These are phyloP conservation scores for Tillus elongatus DNA, from an alignment of 2,888 invertebrate genomes.

Conservation along the genomic window DNA sequence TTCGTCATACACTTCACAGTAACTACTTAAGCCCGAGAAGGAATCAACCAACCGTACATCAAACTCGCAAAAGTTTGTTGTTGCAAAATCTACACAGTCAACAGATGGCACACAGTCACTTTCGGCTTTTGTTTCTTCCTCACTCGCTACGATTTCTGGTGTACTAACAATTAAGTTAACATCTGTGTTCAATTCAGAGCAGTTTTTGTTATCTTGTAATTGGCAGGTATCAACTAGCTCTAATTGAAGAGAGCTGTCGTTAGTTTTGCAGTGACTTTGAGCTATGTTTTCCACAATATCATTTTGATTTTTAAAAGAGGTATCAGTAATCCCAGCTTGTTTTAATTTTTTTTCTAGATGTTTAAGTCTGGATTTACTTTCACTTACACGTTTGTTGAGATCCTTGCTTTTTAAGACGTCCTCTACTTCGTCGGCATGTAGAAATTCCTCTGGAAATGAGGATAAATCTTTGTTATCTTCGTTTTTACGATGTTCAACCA, in stretches of 20 bases:
- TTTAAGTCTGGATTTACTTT: slow-evolving; percentile 44
- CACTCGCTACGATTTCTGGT: slow-evolving; percentile 15
- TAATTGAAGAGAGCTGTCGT: too few relatives aligned
- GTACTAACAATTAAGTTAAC: slow-evolving; percentile 23
- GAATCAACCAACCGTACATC: slow-evolving; percentile 30
- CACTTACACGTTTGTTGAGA: slow-evolving; percentile 36
- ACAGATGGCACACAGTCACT: slow-evolving; percentile 12
- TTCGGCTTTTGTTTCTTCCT: slow-evolving; percentile 15
- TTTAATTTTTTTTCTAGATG: slow-evolving; percentile 42
- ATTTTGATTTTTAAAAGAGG: too few relatives aligned
- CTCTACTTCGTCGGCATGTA: slow-evolving; percentile 29
- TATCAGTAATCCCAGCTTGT: slow-evolving; percentile 33
- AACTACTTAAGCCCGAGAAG: slow-evolving; percentile 28
- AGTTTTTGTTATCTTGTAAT: too few relatives aligned
- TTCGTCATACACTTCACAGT: slow-evolving; percentile 39
- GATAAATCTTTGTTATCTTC: slow-evolving; percentile 33
- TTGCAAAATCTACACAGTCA: slow-evolving; percentile 15
- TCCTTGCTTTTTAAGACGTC: slow-evolving; percentile 30
- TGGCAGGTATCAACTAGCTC: too few relatives aligned
- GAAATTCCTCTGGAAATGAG: too few relatives aligned
- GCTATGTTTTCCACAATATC: too few relatives aligned
- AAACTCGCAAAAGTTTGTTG: slow-evolving; percentile 34
- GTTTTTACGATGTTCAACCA: slow-evolving; percentile 11
- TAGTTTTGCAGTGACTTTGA: too few relatives aligned
- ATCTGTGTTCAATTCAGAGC: too few relatives aligned